Evolutionary conservation across 2,113 vertebrate species (phyloP), one percentile per base, ranked within the genome.

Genomic region (Alethe castanea): DNA sequence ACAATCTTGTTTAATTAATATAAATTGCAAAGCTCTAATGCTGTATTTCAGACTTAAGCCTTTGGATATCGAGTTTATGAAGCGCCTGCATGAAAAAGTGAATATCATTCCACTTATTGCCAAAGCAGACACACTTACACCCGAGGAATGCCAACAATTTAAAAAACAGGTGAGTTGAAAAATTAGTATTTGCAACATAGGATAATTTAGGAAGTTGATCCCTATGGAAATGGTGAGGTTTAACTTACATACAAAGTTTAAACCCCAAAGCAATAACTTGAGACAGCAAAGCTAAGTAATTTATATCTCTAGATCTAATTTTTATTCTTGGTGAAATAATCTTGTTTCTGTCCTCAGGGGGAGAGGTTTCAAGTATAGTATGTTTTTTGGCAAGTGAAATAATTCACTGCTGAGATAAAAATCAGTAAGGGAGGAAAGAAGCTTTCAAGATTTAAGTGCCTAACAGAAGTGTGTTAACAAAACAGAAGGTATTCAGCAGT

Each of bases 61-160:
- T 23, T 98, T 99, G 98, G 99, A 99, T 97, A 99, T 99, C 71
- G 99, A 99, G 96, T 99, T 99, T 97, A 99, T 99, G 99, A 99
- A 99, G 87, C 98, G 99, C 97, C 98, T 99, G 97, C 99, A 99
- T 88, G 99, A 99, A 98, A 99, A 99, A 97, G 99, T 99, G 97
- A 99, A 99, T 94, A 99, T 99, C 96, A 99, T 99, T 97, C 99
- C 99, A n/a, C 98, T 99, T 97, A 99, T 99, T 96, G 99, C 99
- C 98, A 99, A 99, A 99, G 99, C 99, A 92, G 99, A 99, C 97
- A 99, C 99, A 56, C 99, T 99, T 94, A 99, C 99, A 96, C 99
- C 99, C 0, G 99, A 99, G 97, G 99, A 99, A 98, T 99, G 99
- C 98, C 99, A 99, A 95, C 99, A 99, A 98, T 99, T 99, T 97